Percentiles rank a stretch among this genome's conserved stretches.
Evolutionary conservation across 2,797 vertebrate species (phyloP).

Genomic region (Buphagus erythrorhynchus): DNA sequence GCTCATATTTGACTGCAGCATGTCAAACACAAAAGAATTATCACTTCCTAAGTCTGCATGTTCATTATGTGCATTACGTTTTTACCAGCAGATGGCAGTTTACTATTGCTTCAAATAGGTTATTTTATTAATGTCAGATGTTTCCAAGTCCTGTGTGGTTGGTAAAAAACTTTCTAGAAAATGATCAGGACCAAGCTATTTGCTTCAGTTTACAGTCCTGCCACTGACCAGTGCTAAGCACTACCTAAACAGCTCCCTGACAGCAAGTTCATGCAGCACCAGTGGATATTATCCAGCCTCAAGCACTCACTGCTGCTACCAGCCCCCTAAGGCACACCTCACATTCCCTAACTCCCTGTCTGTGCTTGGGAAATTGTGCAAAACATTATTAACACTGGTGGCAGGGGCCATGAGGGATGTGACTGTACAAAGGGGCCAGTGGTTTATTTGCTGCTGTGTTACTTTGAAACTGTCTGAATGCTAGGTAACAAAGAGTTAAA

Average conservation of each 20-base stretch:
- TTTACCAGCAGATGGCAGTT: constrained; percentile 78
- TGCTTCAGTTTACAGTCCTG: not conserved
- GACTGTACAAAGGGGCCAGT: not conserved
- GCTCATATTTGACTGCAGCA: not conserved
- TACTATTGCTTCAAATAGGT: constrained; percentile 52
- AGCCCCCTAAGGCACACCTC: not conserved
- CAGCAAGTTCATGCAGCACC: not conserved
- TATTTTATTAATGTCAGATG: not conserved
- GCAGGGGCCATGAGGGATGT: not conserved
- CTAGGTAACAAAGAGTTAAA: not conserved
- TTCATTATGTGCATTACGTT: not conserved
- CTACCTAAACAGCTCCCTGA: not conserved
- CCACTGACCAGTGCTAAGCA: not conserved
- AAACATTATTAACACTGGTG: not conserved
- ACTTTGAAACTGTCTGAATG: not conserved
- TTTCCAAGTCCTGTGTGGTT: not conserved
- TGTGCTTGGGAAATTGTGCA: not conserved
- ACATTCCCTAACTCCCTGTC: not conserved
- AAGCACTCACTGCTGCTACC: not conserved
- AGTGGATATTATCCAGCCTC: not conserved
- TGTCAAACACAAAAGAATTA: constrained; percentile 40
- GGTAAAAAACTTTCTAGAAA: not conserved
- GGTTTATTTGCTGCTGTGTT: not conserved
- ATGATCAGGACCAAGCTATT: not conserved
- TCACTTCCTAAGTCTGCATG: not conserved